Evolutionary conservation across 2,113 vertebrate genomes (phyloP).

Genomic region (Trachemys scripta): DNA sequence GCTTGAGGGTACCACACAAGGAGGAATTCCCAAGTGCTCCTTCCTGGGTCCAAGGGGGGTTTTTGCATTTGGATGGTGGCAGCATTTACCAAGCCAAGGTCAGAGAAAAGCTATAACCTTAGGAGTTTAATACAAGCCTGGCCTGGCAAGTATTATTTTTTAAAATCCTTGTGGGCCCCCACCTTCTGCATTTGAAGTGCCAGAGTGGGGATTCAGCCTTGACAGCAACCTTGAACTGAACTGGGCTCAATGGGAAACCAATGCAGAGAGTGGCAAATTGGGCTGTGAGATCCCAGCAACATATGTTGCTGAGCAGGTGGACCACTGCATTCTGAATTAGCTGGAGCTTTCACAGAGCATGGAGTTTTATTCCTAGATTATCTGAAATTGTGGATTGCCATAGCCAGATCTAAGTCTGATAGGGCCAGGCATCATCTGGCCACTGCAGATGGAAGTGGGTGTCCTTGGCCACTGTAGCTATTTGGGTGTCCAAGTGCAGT

Average conservation of each 20-base stretch:
- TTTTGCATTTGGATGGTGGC: no score
- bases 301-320: neutral
- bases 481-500: neutral
- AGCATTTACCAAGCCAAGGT: no score
- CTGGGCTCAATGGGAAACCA: neutral
- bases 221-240: neutral
- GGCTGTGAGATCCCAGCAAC: neutral
- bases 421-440: neutral
- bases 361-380: neutral
- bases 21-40: no score
- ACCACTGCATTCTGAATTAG: neutral
- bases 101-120: no score
- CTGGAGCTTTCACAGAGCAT: neutral
- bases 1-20: no score
- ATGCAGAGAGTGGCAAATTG: neutral
- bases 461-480: neutral
- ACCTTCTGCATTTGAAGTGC: no score
- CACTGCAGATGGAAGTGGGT: neutral
- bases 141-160: no score
- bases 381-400: neutral
- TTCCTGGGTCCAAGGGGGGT: no score
- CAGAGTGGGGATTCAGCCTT: neutral
- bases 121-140: no score
- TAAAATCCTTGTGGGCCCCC: no score
- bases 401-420: neutral